Base-by-base conservation (phyloP, 2,797 vertebrate species). In the Poeciliopsis presidionis region DNA sequence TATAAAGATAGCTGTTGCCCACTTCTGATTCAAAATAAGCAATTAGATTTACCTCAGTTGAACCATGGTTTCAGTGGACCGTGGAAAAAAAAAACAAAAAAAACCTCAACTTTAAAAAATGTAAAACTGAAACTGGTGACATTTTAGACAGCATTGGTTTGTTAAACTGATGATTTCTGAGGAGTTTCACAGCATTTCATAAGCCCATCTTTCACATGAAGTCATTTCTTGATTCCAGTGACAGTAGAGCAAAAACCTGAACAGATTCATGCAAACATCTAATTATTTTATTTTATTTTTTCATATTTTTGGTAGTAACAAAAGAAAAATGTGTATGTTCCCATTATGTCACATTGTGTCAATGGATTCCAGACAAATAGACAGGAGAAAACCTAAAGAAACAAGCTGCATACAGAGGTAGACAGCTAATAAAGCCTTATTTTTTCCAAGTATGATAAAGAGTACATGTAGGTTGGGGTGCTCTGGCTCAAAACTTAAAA, bases 401-500 rank as follows among this genome's bases (percentile, higher is more conserved):
- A 65, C 22, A 46, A 43, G 41, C 45, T 55, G 20, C 13, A 28
- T 69, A 43, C 5, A 72, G 33, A 75, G 13, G 30, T 73, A 82
- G 67, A 36, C 12, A 71, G 55, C n/a, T 22, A 8, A 28, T 76
- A 57, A 84, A 82, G 71, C 28, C 73, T 59, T 51, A 51, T 69
- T 47, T 41, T 33, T 76, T 72, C 75, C 43, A 84, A 74, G 75
- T 51, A 84, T n/a, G 47, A 45, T 1, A 70, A 47, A 57, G n/a
- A n/a, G 69, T 82, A 71, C 59, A 72, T 65, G 59, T 2, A 57
- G 0, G 78, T 51, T 12, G 0, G 25, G 2, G 36, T 14, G 12
- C 18, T 71, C n/a, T 69, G 51, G 63, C 16, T 43, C 30, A 46
- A 22, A 13, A 43, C 33, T 41, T 16, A 36, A 72, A 59, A 70